phyloP scores from a whole-genome alignment of 2,888 invertebrate species.

The Atethmia centrago region DNA sequence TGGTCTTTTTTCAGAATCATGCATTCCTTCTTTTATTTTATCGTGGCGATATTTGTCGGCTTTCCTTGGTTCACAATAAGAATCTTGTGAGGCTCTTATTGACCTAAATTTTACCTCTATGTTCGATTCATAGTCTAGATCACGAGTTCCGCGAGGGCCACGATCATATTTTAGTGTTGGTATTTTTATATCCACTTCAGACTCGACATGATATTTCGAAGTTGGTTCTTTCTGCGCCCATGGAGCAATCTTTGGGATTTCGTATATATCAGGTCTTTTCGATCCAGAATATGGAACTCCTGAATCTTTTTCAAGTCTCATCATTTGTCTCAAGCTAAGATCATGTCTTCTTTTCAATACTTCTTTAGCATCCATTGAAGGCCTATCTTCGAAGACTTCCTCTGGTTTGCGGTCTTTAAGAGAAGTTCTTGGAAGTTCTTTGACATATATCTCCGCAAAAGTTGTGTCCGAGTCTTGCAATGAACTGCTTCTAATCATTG shows the following conservation, averaged over 20 bases:
- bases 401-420: constrained; percentile 9
- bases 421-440: constrained; percentile 13
- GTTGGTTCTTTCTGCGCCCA: constrained; percentile 29
- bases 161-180: background rate
- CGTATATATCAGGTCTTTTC: constrained; percentile 30
- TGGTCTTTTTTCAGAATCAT: constrained; percentile 1
- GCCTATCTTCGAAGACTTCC: constrained; percentile 25
- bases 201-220: constrained; percentile 5
- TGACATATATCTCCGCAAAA: background rate
- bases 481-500: background rate
- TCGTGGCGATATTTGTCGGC: constrained; percentile 1
- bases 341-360: constrained; percentile 46
- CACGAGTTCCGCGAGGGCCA: background rate
- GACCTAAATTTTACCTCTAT: background rate
- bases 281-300: background rate
- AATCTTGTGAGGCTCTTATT: constrained; percentile 13
- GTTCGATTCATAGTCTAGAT: background rate
- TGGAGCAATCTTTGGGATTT: constrained; percentile 33
- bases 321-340: constrained; percentile 35
- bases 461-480: constrained; percentile 11
- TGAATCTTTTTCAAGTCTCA: constrained; percentile 1
- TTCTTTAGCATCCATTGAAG: constrained; percentile 33
- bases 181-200: constrained; percentile 4
- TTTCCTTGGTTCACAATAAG: constrained; percentile 4
- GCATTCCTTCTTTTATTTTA: constrained; percentile 14